Percentiles rank a stretch among this genome's conserved stretches.
These are phyloP conservation scores for Engraulis encrasicolus DNA, from an alignment of 2,113 vertebrate species.

Conservation along the genomic window DNA sequence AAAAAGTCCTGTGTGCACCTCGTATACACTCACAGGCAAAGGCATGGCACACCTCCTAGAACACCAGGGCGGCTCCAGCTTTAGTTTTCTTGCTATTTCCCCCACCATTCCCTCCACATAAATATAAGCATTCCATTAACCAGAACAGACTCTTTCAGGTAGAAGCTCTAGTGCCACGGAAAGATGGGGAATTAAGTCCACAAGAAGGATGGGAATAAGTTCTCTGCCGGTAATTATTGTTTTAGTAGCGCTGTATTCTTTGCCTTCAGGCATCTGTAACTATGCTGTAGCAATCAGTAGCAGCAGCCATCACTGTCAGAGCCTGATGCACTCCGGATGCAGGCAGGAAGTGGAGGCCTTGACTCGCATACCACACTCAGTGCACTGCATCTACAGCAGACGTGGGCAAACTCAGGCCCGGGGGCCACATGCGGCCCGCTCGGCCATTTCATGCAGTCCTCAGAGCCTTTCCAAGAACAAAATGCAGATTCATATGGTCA, in stretches of 20 bases:
- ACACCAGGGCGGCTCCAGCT: not conserved
- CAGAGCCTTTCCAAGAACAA: too few species aligned
- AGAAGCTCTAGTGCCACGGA: not conserved
- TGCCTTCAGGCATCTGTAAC: slow-evolving; percentile 33
- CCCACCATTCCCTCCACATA: not conserved
- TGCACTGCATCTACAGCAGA: too few species aligned
- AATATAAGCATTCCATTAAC: not conserved
- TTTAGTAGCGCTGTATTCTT: slow-evolving; percentile 14
- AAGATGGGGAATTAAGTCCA: slow-evolving; percentile 3
- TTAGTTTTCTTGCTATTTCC: not conserved
- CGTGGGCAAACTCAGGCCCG: too few species aligned
- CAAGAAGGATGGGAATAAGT: slow-evolving; percentile 19
- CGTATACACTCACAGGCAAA: not conserved
- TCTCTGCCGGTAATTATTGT: slow-evolving; percentile 54
- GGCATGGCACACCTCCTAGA: not conserved
- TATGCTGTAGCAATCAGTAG: slow-evolving; percentile 50
- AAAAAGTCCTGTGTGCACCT: not conserved
- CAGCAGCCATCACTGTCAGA: slow-evolving; percentile 38
- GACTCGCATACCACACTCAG: not conserved
- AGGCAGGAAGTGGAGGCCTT: slow-evolving; percentile 17
- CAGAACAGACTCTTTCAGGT: not conserved
- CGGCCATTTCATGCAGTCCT: too few species aligned
- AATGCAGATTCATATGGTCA: too few species aligned
- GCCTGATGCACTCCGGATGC: not conserved
- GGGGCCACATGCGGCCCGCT: too few species aligned